Conservation (phyloP, 2,888 invertebrate genomes). For the Galerucella calmariensis region DNA sequence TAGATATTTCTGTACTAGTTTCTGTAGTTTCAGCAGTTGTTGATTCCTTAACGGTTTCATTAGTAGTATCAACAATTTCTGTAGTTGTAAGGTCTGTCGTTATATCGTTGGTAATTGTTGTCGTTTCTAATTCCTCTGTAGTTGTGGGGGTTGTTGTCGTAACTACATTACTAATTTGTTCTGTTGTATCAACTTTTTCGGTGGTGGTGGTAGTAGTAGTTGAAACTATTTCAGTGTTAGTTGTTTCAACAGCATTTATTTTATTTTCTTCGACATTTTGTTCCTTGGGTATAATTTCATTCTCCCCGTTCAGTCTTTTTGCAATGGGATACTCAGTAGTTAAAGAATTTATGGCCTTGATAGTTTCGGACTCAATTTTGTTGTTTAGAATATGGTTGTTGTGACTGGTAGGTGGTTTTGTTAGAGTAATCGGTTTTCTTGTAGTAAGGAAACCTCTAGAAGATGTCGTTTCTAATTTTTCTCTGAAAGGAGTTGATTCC, state of each 20-base stretch:
- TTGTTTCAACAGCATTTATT: slow-evolving; percentile 52
- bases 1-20: neutral
- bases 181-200: slow-evolving; percentile 5
- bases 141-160: neutral
- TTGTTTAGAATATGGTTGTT: slow-evolving; percentile 57
- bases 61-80: neutral
- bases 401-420: slow-evolving; percentile 49
- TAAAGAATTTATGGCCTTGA: slow-evolving; percentile 46
- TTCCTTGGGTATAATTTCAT: slow-evolving; percentile 33
- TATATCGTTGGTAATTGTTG: neutral
- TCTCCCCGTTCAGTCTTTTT: slow-evolving; percentile 39
- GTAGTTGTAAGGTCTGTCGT: neutral
- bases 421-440: slow-evolving; percentile 47
- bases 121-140: neutral
- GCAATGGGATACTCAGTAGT: slow-evolving; percentile 37
- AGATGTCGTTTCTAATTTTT: slow-evolving; percentile 40
- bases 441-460: slow-evolving; percentile 45
- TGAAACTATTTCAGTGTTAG: slow-evolving; percentile 44
- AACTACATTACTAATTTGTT: neutral
- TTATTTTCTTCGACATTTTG: slow-evolving; percentile 57
- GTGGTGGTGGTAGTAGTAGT: slow-evolving; percentile 8
- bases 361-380: slow-evolving; percentile 58
- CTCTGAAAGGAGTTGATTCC: slow-evolving; percentile 21
- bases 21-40: neutral
- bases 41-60: neutral